A percentile compares a stretch with the other conserved stretches of the same genome.
These are phyloP conservation scores for Folsomia manolachei DNA, from an alignment of 2,888 invertebrate genomes.

Conservation along the genomic window DNA sequence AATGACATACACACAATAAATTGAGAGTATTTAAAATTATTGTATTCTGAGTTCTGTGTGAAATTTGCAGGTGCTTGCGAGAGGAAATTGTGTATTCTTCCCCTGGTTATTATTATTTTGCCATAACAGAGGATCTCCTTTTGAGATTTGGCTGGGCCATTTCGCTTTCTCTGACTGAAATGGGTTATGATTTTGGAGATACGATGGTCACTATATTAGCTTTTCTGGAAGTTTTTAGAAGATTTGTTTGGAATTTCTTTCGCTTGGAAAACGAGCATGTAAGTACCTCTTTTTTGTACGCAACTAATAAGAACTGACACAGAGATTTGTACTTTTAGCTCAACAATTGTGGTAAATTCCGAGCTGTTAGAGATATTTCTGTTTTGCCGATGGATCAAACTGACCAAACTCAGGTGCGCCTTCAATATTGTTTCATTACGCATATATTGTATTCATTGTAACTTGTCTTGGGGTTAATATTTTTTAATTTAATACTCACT, in stretches of 20 bases:
- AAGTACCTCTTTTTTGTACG: slow-evolving; percentile 57
- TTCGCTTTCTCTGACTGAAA: slow-evolving; percentile 79
- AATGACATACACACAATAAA: no score
- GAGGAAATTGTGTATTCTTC: slow-evolving; percentile 95
- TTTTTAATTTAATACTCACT: no score
- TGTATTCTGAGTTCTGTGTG: slow-evolving; percentile 66
- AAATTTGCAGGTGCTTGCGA: slow-evolving; percentile 78
- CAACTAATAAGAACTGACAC: neutral
- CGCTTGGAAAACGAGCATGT: slow-evolving; percentile 95
- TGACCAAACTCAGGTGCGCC: slow-evolving; percentile 81
- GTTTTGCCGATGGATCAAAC: slow-evolving; percentile 90
- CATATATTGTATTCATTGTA: neutral
- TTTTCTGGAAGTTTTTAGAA: slow-evolving; percentile 80
- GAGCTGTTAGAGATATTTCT: slow-evolving; percentile 96
- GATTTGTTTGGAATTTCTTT: slow-evolving; percentile 99
- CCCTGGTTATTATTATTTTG: slow-evolving; percentile 91
- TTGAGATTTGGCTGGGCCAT: slow-evolving; percentile 91
- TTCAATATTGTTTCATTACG: no score
- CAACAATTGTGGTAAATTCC: slow-evolving; percentile 98
- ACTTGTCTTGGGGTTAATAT: no score
- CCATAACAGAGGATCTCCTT: slow-evolving; percentile 90
- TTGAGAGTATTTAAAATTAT: no score
- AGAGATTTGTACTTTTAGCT: slow-evolving; percentile 69
- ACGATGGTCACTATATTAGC: slow-evolving; percentile 79
- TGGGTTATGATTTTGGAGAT: slow-evolving; percentile 70